Evolutionary conservation across 2,113 vertebrate species (phyloP).

Genomic region (Hymenochirus boettgeri): DNA sequence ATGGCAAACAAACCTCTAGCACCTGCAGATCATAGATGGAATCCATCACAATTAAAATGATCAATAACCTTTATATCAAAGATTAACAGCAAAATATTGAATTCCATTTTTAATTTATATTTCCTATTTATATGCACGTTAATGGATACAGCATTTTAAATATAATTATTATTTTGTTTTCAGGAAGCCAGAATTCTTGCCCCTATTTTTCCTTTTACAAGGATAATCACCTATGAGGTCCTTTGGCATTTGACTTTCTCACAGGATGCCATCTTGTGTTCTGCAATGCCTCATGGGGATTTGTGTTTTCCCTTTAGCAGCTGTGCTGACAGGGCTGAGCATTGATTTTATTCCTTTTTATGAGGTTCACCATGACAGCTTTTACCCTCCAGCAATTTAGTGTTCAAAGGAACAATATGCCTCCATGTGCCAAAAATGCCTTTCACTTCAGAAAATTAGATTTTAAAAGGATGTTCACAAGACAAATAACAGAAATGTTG

Average conservation of each 20-base stretch:
- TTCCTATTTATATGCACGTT: too few relatives aligned
- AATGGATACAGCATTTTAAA: too few relatives aligned
- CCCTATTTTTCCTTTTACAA: slow-evolving; percentile 13
- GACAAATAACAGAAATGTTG: slow-evolving; percentile 18
- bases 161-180: background rate
- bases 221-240: slow-evolving; percentile 34
- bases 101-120: too few relatives aligned
- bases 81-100: too few relatives aligned
- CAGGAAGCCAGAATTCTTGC: slow-evolving; percentile 8
- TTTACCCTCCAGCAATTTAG: slow-evolving; percentile 31
- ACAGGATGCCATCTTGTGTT: slow-evolving; percentile 36
- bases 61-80: too few relatives aligned
- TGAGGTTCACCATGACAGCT: slow-evolving; percentile 41
- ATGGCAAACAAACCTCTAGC: too few relatives aligned
- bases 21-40: too few relatives aligned
- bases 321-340: slow-evolving; percentile 42
- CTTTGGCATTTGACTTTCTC: slow-evolving; percentile 34
- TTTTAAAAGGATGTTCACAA: slow-evolving; percentile 17
- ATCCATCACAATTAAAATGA: too few relatives aligned
- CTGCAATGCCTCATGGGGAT: slow-evolving; percentile 32
- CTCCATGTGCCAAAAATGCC: slow-evolving; percentile 24
- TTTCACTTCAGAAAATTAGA: slow-evolving; percentile 28
- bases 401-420: slow-evolving; percentile 40
- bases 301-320: slow-evolving; percentile 36
- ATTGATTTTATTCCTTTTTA: slow-evolving; percentile 42